Conservation (phyloP, 2,888 invertebrate species). For the Notocelia uddmanniana region DNA sequence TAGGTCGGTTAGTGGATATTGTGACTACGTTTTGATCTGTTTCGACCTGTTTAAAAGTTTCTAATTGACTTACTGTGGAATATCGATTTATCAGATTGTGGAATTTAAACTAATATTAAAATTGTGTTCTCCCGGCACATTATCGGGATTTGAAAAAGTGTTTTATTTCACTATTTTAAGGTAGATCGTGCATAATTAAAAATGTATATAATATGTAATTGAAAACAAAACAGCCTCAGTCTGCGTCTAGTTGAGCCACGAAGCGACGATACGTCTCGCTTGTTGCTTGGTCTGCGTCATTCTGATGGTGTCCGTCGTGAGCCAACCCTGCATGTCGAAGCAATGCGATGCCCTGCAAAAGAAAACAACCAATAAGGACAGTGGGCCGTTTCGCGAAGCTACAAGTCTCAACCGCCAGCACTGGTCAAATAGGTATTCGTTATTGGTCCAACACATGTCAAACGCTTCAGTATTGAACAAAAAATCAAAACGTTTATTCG, state of each 20-base stretch:
- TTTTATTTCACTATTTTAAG: conserved; percentile 57
- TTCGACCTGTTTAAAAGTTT: conserved; percentile 72
- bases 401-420: no score
- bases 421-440: no score
- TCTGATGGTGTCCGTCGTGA: conserved; percentile 66
- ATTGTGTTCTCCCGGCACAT: conserved; percentile 71
- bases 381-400: no score
- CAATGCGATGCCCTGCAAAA: conserved; percentile 78
- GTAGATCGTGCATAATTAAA: background rate
- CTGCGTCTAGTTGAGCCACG: conserved; percentile 61
- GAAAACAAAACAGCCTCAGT: background rate
- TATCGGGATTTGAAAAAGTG: conserved; percentile 64
- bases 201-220: background rate
- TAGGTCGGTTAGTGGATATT: conserved; percentile 76
- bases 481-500: no score
- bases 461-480: no score
- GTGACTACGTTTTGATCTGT: conserved; percentile 79
- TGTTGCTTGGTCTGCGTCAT: conserved; percentile 73
- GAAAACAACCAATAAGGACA: background rate
- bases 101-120: conserved; percentile 81
- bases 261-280: conserved; percentile 67
- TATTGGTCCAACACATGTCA: no score
- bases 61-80: conserved; percentile 78
- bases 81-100: conserved; percentile 79
- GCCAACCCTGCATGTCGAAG: conserved; percentile 76